phyloP scores from a whole-genome alignment of 2,888 invertebrate genomes.

The Scaptomyza cyrtandrae region DNA sequence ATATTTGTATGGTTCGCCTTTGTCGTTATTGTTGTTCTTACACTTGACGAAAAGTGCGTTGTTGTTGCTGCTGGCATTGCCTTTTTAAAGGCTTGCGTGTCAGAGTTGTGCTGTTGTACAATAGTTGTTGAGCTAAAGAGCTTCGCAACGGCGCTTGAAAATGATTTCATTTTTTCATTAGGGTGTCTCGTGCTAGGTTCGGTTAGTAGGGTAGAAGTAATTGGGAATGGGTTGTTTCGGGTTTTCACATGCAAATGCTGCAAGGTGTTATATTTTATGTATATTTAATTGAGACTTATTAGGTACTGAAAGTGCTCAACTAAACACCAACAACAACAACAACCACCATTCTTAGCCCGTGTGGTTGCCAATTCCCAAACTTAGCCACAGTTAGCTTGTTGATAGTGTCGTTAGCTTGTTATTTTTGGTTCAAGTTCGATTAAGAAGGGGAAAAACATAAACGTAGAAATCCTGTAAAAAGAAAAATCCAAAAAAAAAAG shows the following conservation, averaged over 20 bases:
- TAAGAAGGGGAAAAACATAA: too few species aligned
- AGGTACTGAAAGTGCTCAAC: constrained; percentile 54
- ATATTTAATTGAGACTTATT: constrained; percentile 79
- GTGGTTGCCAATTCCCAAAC: constrained; percentile 28
- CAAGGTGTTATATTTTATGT: constrained; percentile 77
- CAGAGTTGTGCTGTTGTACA: constrained; percentile 41
- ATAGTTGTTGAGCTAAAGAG: constrained; percentile 29
- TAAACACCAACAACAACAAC: not conserved
- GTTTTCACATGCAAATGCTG: constrained; percentile 66
- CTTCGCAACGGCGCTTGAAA: constrained; percentile 27
- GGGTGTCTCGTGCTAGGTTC: constrained; percentile 27
- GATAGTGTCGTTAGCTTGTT: constrained; percentile 42
- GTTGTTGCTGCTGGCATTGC: constrained; percentile 33
- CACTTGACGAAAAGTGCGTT: constrained; percentile 52
- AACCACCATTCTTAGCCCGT: constrained; percentile 29
- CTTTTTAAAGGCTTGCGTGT: constrained; percentile 68
- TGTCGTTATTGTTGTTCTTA: constrained; percentile 34
- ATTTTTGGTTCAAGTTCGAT: not conserved
- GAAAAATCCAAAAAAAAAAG: not conserved
- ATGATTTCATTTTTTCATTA: constrained; percentile 36
- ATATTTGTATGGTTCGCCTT: constrained; percentile 47
- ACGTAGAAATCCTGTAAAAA: too few species aligned
- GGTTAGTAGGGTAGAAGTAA: not conserved
- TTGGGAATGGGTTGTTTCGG: constrained; percentile 14
- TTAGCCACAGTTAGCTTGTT: constrained; percentile 38